Percentiles rank a stretch among this genome's conserved stretches.
phyloP scores from a whole-genome alignment of 2,888 invertebrate genomes.

The Plebejus argus region DNA sequence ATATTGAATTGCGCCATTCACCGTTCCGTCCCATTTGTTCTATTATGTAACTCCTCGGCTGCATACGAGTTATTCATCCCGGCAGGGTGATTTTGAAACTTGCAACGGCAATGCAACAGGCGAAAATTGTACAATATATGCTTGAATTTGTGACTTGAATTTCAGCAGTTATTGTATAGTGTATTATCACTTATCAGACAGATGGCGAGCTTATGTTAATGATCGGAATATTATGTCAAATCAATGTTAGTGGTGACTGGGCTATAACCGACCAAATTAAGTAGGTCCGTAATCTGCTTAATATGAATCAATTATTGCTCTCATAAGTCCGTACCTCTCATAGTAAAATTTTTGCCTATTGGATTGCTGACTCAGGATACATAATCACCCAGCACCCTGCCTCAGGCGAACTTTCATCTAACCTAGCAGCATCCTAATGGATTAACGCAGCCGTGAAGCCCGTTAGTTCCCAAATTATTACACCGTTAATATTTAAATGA shows the following conservation, averaged over 20 bases:
- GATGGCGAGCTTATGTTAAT: too few relatives aligned
- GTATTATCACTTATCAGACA: too few relatives aligned
- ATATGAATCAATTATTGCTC: too few relatives aligned
- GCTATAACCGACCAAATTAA: too few relatives aligned
- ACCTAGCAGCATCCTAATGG: slow-evolving; percentile 19
- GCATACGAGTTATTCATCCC: slow-evolving; percentile 34
- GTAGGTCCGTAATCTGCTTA: too few relatives aligned
- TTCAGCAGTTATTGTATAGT: too few relatives aligned
- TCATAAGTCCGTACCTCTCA: background rate
- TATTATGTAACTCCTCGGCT: slow-evolving; percentile 40
- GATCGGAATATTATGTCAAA: too few relatives aligned
- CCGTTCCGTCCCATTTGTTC: slow-evolving; percentile 41
- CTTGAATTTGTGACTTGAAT: background rate
- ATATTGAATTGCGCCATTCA: slow-evolving; percentile 42
- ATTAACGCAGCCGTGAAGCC: background rate
- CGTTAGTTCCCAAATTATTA: slow-evolving; percentile 7
- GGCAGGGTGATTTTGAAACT: background rate
- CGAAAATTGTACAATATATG: background rate
- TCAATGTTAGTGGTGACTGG: too few relatives aligned
- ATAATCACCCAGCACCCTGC: background rate
- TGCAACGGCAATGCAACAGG: background rate
- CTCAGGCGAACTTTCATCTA: background rate
- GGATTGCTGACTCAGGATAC: too few relatives aligned
- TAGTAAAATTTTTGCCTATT: background rate
- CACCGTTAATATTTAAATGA: background rate